Evolutionary conservation across 2,888 invertebrate species (phyloP).

Genomic region (Frankliniella fusca): DNA sequence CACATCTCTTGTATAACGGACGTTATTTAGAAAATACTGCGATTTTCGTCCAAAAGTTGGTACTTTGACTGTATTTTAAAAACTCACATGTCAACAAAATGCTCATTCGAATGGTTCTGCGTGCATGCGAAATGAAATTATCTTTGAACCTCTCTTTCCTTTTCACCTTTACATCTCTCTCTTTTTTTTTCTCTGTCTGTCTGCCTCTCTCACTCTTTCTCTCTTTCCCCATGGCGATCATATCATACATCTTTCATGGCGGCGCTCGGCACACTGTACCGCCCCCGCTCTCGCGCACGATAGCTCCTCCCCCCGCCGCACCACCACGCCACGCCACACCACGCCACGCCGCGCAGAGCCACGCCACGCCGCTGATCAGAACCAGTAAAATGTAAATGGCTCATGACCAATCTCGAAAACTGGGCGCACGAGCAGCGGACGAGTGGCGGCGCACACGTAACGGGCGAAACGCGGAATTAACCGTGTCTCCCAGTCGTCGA

Average conservation of each 20-base stretch:
- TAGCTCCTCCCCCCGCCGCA: background rate
- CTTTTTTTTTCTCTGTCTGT: background rate
- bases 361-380: background rate
- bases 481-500: background rate
- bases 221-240: conserved; percentile 19
- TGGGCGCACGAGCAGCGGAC: background rate
- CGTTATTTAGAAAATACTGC: too few relatives aligned
- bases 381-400: conserved; percentile 16
- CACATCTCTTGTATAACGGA: too few relatives aligned
- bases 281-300: background rate
- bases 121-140: too few relatives aligned
- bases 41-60: too few relatives aligned
- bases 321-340: background rate
- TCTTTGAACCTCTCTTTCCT: background rate
- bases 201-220: background rate
- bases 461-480: background rate
- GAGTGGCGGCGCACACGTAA: background rate
- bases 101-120: too few relatives aligned
- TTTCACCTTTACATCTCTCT: background rate
- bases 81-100: too few relatives aligned
- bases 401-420: conserved; percentile 1
- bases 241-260: conserved; percentile 29
- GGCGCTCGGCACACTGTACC: background rate
- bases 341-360: background rate
- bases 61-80: too few relatives aligned